Evolutionary conservation across 2,797 vertebrate species (phyloP).

Genomic region (Helarctos malayanus): DNA sequence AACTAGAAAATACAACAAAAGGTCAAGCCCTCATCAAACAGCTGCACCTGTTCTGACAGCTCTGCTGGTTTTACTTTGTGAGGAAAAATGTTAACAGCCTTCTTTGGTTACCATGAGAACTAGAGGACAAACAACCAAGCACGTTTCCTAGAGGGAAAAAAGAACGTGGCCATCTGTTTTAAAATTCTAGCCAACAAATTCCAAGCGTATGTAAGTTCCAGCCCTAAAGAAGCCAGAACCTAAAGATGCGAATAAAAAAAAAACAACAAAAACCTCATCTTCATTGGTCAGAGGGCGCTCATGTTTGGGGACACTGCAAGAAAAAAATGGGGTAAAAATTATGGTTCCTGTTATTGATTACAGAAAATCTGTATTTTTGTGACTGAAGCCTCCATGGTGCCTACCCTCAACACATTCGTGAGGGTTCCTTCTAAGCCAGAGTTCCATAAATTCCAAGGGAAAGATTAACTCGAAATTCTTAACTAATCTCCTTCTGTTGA

Average conservation of each 20-base stretch:
- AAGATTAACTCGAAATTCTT: slow-evolving; percentile 49
- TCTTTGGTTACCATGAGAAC: slow-evolving; percentile 77
- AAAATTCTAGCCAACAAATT: slow-evolving; percentile 73
- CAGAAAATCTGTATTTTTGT: not conserved
- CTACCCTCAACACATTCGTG: not conserved
- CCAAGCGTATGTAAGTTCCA: slow-evolving; percentile 29
- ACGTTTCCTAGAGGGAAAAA: slow-evolving; percentile 50
- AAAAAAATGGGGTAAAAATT: slow-evolving; percentile 42
- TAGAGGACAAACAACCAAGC: slow-evolving; percentile 55
- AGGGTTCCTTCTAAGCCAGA: not conserved
- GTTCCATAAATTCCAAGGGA: not conserved
- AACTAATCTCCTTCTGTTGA: not conserved
- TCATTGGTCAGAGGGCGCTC: slow-evolving; percentile 12
- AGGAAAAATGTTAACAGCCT: slow-evolving; percentile 44
- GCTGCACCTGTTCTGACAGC: not conserved
- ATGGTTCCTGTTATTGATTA: not conserved
- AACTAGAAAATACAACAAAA: slow-evolving; percentile 31
- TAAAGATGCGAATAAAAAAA: not conserved
- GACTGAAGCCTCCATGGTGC: not conserved
- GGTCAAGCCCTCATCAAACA: not conserved
- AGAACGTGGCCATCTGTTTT: slow-evolving; percentile 36
- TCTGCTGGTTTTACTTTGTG: not conserved
- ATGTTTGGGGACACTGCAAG: not conserved
- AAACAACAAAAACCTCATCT: not conserved
- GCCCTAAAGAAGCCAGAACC: slow-evolving; percentile 24